Percentiles rank a stretch among this genome's conserved stretches.
phyloP scores from a whole-genome alignment of 2,113 vertebrate species.

The Nothobranchius kuhntae region DNA sequence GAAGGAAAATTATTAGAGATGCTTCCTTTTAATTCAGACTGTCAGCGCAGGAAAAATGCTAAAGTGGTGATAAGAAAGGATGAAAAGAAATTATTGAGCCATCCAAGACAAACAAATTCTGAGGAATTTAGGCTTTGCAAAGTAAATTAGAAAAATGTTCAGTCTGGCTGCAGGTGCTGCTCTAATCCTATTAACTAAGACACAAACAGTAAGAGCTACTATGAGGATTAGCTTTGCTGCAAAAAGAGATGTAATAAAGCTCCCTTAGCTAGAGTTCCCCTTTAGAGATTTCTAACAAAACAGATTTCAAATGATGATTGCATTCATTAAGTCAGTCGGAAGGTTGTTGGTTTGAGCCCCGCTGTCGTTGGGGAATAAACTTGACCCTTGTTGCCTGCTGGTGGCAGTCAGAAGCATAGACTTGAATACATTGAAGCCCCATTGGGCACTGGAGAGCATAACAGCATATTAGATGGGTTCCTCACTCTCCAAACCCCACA shows the following conservation, averaged over 20 bases:
- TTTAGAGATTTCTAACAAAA: no score
- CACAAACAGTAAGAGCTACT: slow-evolving; percentile 20
- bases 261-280: no score
- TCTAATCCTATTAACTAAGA: slow-evolving; percentile 45
- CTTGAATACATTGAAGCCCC: no score
- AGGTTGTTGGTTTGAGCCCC: no score
- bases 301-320: no score
- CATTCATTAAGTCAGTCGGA: no score
- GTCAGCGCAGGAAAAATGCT: neutral
- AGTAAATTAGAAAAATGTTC: slow-evolving; percentile 23
- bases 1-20: neutral
- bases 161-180: slow-evolving; percentile 45
- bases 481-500: no score
- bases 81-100: slow-evolving; percentile 33
- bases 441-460: no score
- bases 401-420: no score
- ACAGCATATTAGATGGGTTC: no score
- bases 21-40: slow-evolving; percentile 14
- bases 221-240: slow-evolving; percentile 13
- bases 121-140: slow-evolving; percentile 9
- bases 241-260: neutral
- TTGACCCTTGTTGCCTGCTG: no score
- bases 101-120: slow-evolving; percentile 13
- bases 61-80: slow-evolving; percentile 10
- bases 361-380: no score